phyloP scores from a whole-genome alignment of 2,888 invertebrate species.

The Lasioglossum oenotherae region DNA sequence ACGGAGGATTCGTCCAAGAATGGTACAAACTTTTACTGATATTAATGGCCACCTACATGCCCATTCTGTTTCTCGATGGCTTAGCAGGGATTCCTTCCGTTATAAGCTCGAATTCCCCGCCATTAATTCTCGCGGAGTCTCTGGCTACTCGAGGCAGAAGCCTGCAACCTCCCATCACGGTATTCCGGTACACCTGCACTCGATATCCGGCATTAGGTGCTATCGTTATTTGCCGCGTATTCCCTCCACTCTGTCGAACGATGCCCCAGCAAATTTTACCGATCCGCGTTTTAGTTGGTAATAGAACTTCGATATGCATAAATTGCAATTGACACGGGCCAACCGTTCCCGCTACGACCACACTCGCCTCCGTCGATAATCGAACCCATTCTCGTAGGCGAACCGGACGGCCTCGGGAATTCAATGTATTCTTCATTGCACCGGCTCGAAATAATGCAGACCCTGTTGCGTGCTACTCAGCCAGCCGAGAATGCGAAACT shows the following conservation, averaged over 20 bases:
- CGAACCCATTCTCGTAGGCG: conserved; percentile 21
- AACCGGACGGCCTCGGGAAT: conserved; percentile 20
- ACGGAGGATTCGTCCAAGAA: conserved; percentile 58
- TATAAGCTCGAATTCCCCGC: conserved; percentile 73
- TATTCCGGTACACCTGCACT: conserved; percentile 67
- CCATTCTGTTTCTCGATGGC: conserved; percentile 61
- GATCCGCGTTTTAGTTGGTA: conserved; percentile 52
- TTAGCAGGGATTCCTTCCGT: conserved; percentile 69
- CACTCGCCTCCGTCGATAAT: conserved; percentile 34
- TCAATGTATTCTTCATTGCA: conserved; percentile 9
- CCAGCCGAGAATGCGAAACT: neutral
- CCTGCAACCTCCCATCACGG: conserved; percentile 48
- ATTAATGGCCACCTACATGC: conserved; percentile 67
- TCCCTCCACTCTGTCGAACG: conserved; percentile 35
- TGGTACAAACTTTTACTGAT: conserved; percentile 65
- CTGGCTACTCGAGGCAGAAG: conserved; percentile 51
- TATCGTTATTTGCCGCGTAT: conserved; percentile 57
- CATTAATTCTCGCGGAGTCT: conserved; percentile 66
- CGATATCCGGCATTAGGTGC: conserved; percentile 69
- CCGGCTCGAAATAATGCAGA: neutral
- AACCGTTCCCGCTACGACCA: neutral
- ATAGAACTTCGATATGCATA: conserved; percentile 63
- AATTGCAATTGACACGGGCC: conserved; percentile 60
- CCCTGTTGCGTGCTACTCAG: neutral
- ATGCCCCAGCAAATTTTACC: conserved; percentile 63